A percentile compares a stretch with the other conserved stretches of the same genome.
Conservation (phyloP, 2,797 vertebrate genomes). For the Alca torda region DNA sequence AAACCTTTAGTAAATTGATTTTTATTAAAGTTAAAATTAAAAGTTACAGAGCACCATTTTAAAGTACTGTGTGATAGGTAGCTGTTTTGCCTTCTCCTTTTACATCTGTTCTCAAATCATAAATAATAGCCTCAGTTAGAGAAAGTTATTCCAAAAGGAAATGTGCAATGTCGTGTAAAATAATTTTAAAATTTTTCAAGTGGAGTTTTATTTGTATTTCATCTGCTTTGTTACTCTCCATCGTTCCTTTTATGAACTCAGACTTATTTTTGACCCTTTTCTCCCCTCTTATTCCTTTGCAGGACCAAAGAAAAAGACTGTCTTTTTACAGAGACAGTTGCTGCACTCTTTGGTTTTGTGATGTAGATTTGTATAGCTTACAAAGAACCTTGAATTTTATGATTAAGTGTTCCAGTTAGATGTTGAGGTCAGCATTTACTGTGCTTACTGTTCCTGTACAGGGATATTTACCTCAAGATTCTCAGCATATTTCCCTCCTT, state of each 20-base stretch:
- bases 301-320: not conserved
- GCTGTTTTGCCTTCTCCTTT: not conserved
- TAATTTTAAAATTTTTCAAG: not conserved
- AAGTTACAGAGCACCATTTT: not conserved
- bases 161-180: not conserved
- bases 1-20: not conserved
- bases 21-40: not conserved
- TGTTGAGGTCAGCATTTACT: not conserved
- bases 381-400: not conserved
- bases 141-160: not conserved
- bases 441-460: not conserved
- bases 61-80: not conserved
- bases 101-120: not conserved
- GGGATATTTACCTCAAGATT: conserved; percentile 27
- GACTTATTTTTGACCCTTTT: not conserved
- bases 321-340: not conserved
- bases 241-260: not conserved
- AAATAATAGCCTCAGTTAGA: not conserved
- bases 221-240: not conserved
- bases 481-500: conserved; percentile 23
- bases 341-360: conserved; percentile 13
- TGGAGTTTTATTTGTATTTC: not conserved
- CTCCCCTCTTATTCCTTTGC: not conserved
- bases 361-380: not conserved
- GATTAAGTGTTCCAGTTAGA: conserved; percentile 20